Evolutionary conservation across 1,140 invertebrate species (phyloP).

Genomic region (Drosophila malerkotliana): DNA sequence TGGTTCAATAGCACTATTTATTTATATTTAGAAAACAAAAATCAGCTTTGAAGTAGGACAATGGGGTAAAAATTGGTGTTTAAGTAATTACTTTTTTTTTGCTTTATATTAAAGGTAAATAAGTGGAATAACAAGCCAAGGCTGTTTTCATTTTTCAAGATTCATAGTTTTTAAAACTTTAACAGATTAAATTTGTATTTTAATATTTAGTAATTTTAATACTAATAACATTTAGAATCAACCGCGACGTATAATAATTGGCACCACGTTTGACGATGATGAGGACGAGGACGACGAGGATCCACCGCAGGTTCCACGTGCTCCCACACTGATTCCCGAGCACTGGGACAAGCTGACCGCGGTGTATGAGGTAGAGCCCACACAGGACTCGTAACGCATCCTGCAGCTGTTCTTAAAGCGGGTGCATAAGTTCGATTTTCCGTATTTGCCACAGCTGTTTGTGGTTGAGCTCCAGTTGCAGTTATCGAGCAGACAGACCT

Average conservation of each 20-base stretch:
- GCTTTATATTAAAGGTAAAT: neutral
- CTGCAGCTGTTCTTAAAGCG: constrained; percentile 58
- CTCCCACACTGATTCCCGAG: constrained; percentile 34
- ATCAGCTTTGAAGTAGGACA: neutral
- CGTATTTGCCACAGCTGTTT: constrained; percentile 50
- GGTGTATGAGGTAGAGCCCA: constrained; percentile 35
- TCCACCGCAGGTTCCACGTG: constrained; percentile 36
- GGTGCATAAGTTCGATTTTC: constrained; percentile 62
- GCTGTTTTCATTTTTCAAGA: neutral
- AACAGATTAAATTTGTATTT: no score
- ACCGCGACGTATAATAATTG: constrained; percentile 54
- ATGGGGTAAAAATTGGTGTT: neutral
- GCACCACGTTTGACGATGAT: constrained; percentile 8
- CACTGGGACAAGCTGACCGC: constrained; percentile 30
- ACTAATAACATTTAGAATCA: neutral
- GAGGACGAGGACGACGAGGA: constrained; percentile 33
- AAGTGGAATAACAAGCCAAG: neutral
- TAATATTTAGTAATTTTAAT: no score
- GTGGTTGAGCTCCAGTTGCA: constrained; percentile 30
- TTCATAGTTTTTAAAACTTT: neutral
- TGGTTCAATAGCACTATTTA: neutral
- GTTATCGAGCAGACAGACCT: constrained; percentile 40
- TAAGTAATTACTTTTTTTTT: neutral
- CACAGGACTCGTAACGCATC: constrained; percentile 45
- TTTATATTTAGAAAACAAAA: constrained; percentile 11